These are phyloP conservation scores for Ditula angustiorana DNA, from an alignment of 2,888 invertebrate species.

Conservation along the genomic window DNA sequence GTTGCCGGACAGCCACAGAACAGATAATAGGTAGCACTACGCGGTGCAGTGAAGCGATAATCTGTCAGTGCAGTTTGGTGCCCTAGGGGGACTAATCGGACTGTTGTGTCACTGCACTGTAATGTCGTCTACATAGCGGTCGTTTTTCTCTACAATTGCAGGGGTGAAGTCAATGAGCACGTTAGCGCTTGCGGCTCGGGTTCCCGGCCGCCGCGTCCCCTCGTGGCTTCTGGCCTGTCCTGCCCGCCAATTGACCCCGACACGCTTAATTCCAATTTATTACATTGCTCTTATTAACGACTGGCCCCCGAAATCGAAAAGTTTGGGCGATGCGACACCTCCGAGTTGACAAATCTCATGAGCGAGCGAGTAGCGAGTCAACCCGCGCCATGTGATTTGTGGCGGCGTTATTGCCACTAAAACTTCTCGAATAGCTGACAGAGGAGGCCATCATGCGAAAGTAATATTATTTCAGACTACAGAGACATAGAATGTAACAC, in stretches of 20 bases:
- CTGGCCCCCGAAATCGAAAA: constrained; percentile 6
- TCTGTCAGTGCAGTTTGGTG: constrained; percentile 17
- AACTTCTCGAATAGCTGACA: constrained; percentile 14
- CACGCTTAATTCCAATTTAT: constrained; percentile 40
- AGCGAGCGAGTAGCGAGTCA: background rate
- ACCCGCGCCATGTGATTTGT: constrained; percentile 10
- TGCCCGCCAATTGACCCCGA: constrained; percentile 39
- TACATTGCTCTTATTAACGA: constrained; percentile 19
- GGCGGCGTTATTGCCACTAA: constrained; percentile 21
- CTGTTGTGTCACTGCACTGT: background rate
- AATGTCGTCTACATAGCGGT: background rate
- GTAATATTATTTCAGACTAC: background rate
- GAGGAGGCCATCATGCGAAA: constrained; percentile 18
- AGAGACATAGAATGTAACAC: too few species aligned
- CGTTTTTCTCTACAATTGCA: background rate
- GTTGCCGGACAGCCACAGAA: too few species aligned
- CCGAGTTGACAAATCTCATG: background rate
- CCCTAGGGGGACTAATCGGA: background rate
- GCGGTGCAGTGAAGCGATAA: background rate
- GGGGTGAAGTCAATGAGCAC: background rate
- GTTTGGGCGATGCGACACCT: constrained; percentile 8
- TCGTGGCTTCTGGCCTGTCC: constrained; percentile 12
- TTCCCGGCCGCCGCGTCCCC: background rate
- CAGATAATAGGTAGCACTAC: too few species aligned
- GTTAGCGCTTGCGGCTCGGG: background rate